Evolutionary conservation across 2,888 invertebrate species (phyloP).

Genomic region (Tuberolachnus salignus): DNA sequence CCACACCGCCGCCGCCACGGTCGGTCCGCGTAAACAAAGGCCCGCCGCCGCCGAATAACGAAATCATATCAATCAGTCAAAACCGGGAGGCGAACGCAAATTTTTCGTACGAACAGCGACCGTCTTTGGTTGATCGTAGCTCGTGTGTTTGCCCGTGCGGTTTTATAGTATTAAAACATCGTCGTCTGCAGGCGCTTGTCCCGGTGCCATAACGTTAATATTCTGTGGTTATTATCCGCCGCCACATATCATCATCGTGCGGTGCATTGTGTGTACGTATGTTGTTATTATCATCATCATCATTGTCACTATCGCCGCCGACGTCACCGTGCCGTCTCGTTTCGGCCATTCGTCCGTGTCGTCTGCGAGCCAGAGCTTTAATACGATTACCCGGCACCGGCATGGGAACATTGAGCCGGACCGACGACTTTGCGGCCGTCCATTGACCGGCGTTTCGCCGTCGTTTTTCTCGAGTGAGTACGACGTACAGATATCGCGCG

Average conservation of each 20-base stretch:
- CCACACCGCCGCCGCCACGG: slow-evolving; percentile 3
- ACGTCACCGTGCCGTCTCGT: background rate
- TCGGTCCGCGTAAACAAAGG: slow-evolving; percentile 51
- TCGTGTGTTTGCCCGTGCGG: background rate
- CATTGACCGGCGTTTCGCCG: slow-evolving; percentile 32
- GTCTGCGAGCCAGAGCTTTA: background rate
- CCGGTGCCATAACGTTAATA: background rate
- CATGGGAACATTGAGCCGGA: slow-evolving; percentile 6
- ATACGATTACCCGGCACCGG: background rate
- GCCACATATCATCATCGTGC: slow-evolving; percentile 27
- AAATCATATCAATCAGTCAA: background rate
- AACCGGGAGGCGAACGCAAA: background rate
- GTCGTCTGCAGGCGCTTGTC: background rate
- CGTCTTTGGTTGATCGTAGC: background rate
- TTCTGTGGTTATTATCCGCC: too few species aligned
- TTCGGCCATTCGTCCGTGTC: background rate
- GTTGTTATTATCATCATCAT: slow-evolving; percentile 5
- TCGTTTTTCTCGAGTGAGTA: slow-evolving; percentile 15
- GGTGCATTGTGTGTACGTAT: background rate
- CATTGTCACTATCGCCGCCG: background rate
- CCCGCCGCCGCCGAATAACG: slow-evolving; percentile 22
- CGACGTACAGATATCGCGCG: background rate
- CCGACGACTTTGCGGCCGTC: background rate
- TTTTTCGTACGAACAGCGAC: background rate
- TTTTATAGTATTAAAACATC: too few species aligned